These are phyloP conservation scores for Morinoia aosen DNA, from an alignment of 2,888 invertebrate species.

Conservation along the genomic window DNA sequence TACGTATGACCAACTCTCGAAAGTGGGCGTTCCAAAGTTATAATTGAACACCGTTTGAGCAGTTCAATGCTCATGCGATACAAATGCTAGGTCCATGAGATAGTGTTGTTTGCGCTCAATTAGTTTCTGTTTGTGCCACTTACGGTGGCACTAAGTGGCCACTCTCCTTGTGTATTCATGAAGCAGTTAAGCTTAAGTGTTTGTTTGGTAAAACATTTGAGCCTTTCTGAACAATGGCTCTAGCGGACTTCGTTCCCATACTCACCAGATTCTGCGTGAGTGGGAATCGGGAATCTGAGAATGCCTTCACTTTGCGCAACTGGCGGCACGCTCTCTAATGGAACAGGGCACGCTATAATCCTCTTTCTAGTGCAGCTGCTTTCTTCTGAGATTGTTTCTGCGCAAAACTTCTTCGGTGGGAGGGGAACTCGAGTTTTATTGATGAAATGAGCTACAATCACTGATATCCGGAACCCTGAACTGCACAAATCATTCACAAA, in stretches of 20 bases:
- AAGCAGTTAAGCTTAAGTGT: slow-evolving; percentile 37
- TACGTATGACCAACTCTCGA: background rate
- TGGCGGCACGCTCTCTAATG: background rate
- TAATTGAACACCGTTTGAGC: background rate
- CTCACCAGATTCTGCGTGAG: background rate
- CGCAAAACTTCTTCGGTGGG: background rate
- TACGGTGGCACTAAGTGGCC: background rate
- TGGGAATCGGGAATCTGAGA: background rate
- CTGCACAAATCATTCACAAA: too few species aligned
- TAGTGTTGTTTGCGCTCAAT: background rate
- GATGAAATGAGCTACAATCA: background rate
- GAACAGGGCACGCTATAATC: background rate
- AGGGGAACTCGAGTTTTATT: background rate
- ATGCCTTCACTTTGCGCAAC: background rate
- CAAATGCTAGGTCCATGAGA: background rate
- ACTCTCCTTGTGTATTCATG: slow-evolving; percentile 25
- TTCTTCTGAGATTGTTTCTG: background rate
- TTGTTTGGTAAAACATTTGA: slow-evolving; percentile 13
- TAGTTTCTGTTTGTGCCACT: slow-evolving; percentile 17
- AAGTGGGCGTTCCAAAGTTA: background rate
- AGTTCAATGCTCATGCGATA: background rate
- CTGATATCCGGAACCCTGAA: too few species aligned
- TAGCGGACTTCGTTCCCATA: background rate
- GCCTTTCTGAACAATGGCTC: background rate
- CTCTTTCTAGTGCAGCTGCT: background rate